A percentile compares a stretch with the other conserved stretches of the same genome.
phyloP scores from a whole-genome alignment of 1,140 invertebrate species.

The Zaprionus nigranus region DNA sequence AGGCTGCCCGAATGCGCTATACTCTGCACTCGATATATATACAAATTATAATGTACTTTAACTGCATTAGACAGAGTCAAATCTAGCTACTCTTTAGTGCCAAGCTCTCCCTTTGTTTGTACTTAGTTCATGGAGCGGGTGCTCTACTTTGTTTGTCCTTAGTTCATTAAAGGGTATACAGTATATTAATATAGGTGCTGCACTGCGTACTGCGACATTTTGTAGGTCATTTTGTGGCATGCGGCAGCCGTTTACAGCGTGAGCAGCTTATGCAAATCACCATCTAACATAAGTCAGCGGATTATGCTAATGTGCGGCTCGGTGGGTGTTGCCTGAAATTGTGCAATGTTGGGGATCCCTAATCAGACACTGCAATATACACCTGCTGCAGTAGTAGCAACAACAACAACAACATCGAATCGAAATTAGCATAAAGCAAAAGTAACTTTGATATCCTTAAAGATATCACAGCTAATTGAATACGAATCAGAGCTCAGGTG shows the following conservation, averaged over 20 bases:
- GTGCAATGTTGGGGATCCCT: constrained; percentile 46
- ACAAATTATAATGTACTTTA: too few species aligned
- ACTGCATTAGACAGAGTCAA: background rate
- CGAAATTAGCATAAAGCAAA: constrained; percentile 23
- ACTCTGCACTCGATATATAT: background rate
- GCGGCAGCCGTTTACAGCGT: constrained; percentile 4
- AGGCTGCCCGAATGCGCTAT: background rate
- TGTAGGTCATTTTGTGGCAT: constrained; percentile 30
- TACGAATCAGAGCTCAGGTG: constrained; percentile 6
- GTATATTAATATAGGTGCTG: constrained; percentile 16
- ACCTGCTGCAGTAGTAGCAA: constrained; percentile 11
- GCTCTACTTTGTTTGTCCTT: too few species aligned
- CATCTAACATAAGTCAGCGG: constrained; percentile 65
- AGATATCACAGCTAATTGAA: constrained; percentile 43
- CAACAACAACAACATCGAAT: background rate
- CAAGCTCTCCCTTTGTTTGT: too few species aligned
- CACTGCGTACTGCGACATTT: constrained; percentile 45
- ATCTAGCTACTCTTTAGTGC: background rate
- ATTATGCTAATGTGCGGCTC: constrained; percentile 66
- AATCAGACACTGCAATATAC: constrained; percentile 40
- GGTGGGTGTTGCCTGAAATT: constrained; percentile 34
- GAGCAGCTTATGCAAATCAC: constrained; percentile 68
- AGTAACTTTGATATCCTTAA: constrained; percentile 15
- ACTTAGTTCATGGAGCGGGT: too few species aligned
- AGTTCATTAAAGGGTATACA: background rate